phyloP scores from a whole-genome alignment of 2,113 vertebrate species.

The Hystrix brachyura region DNA sequence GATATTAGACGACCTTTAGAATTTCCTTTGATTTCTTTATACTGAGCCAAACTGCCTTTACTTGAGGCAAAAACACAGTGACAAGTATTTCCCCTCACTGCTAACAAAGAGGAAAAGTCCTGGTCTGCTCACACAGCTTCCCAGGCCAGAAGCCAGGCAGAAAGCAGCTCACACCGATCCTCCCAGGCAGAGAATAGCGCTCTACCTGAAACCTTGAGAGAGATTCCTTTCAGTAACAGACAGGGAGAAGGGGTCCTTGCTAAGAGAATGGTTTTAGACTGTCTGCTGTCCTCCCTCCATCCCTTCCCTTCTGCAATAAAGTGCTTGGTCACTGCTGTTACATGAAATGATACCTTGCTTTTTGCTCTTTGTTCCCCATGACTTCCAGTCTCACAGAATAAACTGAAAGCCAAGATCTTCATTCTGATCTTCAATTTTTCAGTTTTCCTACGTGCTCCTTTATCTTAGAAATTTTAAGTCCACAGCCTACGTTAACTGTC shows the following conservation, averaged over 20 bases:
- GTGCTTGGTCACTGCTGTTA: background rate
- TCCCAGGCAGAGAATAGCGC: too few species aligned
- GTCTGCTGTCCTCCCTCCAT: background rate
- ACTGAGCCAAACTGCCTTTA: conserved; percentile 4
- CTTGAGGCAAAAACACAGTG: background rate
- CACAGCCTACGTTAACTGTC: background rate
- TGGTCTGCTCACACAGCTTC: background rate
- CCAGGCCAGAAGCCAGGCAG: background rate
- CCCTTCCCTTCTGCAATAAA: background rate
- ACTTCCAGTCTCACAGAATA: background rate
- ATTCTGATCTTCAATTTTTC: background rate
- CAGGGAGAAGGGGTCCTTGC: background rate
- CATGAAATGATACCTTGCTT: background rate
- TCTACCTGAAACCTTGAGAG: background rate
- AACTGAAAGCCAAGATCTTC: background rate
- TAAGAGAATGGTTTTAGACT: background rate
- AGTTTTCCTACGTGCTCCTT: background rate
- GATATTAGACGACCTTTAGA: background rate
- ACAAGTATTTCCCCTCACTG: background rate
- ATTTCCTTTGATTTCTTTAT: conserved; percentile 45
- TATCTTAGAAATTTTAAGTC: background rate
- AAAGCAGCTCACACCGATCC: background rate
- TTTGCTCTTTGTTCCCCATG: background rate
- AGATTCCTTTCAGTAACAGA: background rate
- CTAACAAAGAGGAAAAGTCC: background rate